Evolutionary conservation across 2,113 vertebrate genomes (phyloP).

Genomic region (Acanthochromis polyacanthus): DNA sequence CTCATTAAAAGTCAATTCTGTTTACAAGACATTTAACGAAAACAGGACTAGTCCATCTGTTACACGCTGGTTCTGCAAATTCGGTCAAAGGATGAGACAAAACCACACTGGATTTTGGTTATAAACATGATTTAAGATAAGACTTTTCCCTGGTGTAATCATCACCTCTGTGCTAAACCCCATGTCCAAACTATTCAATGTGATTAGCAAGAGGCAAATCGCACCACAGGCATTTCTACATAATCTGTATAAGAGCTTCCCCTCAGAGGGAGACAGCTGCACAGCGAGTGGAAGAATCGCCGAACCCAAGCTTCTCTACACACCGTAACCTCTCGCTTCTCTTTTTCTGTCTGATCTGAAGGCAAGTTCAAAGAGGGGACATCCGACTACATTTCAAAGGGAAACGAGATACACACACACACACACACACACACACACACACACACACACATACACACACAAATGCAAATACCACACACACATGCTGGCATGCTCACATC

Average conservation of each 20-base stretch:
- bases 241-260: conserved; percentile 58
- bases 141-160: conserved; percentile 6
- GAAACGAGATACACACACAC: conserved; percentile 58
- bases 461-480: neutral
- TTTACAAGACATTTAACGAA: conserved; percentile 4
- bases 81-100: neutral
- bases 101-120: conserved; percentile 4
- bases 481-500: conserved; percentile 17
- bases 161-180: conserved; percentile 17
- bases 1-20: neutral
- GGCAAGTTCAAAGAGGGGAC: conserved; percentile 73
- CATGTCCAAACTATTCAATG: conserved; percentile 37
- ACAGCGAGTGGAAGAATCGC: conserved; percentile 42
- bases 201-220: conserved; percentile 33
- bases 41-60: neutral
- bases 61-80: conserved; percentile 7
- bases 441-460: neutral
- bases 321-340: conserved; percentile 30
- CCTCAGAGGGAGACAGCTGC: conserved; percentile 59
- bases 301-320: conserved; percentile 22
- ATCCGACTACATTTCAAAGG: conserved; percentile 69
- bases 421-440: conserved; percentile 20
- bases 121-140: conserved; percentile 16
- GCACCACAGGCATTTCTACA: conserved; percentile 48
- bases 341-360: conserved; percentile 56